Conservation (phyloP, 2,113 vertebrate species). For the Archilochus colubris region DNA sequence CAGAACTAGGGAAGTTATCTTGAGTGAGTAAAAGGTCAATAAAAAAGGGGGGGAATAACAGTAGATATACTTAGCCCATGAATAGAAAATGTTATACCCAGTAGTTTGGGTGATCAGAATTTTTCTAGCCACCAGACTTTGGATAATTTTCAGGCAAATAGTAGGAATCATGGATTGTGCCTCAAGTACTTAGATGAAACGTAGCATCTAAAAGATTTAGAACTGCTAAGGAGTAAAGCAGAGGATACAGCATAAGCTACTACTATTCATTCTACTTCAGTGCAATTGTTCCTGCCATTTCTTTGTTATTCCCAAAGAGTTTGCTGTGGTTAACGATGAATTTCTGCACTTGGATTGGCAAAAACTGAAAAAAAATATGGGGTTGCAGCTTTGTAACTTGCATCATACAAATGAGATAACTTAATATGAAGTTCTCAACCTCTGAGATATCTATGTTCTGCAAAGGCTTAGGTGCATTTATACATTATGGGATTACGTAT, state of each 20-base stretch:
- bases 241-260: background rate
- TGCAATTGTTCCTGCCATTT: background rate
- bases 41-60: background rate
- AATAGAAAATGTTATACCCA: background rate
- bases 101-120: background rate
- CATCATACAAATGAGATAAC: conserved; percentile 23
- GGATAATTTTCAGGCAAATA: background rate
- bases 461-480: conserved; percentile 34
- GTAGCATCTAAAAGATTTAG: background rate
- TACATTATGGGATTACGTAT: background rate
- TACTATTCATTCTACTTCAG: background rate
- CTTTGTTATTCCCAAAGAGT: background rate
- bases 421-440: background rate
- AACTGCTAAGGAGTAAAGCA: background rate
- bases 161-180: background rate
- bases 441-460: background rate
- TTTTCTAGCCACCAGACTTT: background rate
- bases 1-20: background rate
- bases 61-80: background rate
- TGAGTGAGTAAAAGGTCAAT: background rate
- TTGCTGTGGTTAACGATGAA: background rate
- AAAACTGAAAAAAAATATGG: background rate
- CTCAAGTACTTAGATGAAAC: background rate
- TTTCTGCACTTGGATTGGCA: background rate
- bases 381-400: background rate